Base-by-base conservation (phyloP, 2,113 vertebrate genomes). In the Gadus chalcogrammus region DNA sequence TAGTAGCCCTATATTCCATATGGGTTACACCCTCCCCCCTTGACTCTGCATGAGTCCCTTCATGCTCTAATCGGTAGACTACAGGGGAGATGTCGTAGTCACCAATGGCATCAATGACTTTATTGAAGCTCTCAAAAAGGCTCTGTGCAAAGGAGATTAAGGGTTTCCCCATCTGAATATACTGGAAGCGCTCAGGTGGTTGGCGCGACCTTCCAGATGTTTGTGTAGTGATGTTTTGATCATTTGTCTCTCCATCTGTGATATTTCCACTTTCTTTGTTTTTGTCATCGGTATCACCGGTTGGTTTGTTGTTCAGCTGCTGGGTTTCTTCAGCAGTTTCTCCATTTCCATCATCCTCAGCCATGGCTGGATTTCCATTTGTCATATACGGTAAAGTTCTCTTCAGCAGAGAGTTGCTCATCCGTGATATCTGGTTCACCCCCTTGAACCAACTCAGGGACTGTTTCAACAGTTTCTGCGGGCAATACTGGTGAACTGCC, bases 121-220 rank as follows among this genome's bases (percentile, higher is more conserved):
- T 11, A 31, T 64, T 64, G 15, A 64, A 64, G 27, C 62, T 64
- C 4, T 64, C 1, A 31, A 31, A 31, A 13, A 64, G 27, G 15
- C 12, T 28, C 18, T 62, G 62, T 8, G 60, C 60, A 22, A 61
- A 61, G 1, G 60, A 61, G 22, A 61, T 61, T 0, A 22, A 22
- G 60, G 27, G 62, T 64, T 64, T 64, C 24, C 62, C 62, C 27
- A 64, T 31, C 62, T 64, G 18, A 8, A 24, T n/a, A 20, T 61
- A 64, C 15, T 15, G 27, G 15, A 64, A 64, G 16, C 27, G 24
- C 13, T 28, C 62, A 16, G 62, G 62, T 64, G 62, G 24, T 31
- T 2, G 27, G 24, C 27, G 24, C 31, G 28, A 64, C 15, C 62
- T 64, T 15, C 16, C 62, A 15, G 62, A 64, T 64, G 15, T 31